Base-by-base conservation (phyloP, 1,140 invertebrate species). In the Charaxes varanes region DNA sequence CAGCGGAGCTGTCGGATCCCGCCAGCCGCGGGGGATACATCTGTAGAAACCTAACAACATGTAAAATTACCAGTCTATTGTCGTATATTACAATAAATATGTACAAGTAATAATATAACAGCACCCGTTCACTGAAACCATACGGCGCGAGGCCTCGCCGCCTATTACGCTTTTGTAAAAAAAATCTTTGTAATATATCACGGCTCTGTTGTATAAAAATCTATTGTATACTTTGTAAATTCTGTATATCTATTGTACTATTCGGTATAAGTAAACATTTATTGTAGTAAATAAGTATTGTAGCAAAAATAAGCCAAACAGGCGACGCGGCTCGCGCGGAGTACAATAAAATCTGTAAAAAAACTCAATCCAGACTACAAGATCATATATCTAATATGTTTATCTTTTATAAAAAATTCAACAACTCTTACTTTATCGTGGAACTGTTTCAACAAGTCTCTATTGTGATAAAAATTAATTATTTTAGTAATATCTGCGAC, bases 381-480 rank as follows among this genome's bases (percentile, higher is more conserved):
- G 76, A 82, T 80, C 76, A 72, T 76, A 78, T 74, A 64, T 80
- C 73, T 82, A 74, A 78, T 82, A 79, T 78, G 67, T 73, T 76
- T 51, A 78, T 78, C 64, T 71, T 77, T 82, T 82, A 82, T 82
- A 79, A 80, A 79, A 82, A 74, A 80, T 80, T 82, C 73, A 82
- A 82, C 78, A 82, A 82, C 76, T 68, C 73, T 80, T 83, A 78
- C 62, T 78, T 83, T 83, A 82, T 62, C 60, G 76, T 71, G 76
- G 73, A 80, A 82, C 78, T 78, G 73, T 70, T 74, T 81, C 46
- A 82, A 82, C 73, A 82, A 82, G 73, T 78, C 62, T 73, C 67
- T 82, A 82, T 80, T 82, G 73, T 68, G 58, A 64, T 68, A 61
- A 54, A 72, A 76, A 80, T 62, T 64, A 81, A 66, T 70, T 65